Evolutionary conservation across 1,140 invertebrate genomes (phyloP).

Genomic region (Eubasilissa regina): DNA sequence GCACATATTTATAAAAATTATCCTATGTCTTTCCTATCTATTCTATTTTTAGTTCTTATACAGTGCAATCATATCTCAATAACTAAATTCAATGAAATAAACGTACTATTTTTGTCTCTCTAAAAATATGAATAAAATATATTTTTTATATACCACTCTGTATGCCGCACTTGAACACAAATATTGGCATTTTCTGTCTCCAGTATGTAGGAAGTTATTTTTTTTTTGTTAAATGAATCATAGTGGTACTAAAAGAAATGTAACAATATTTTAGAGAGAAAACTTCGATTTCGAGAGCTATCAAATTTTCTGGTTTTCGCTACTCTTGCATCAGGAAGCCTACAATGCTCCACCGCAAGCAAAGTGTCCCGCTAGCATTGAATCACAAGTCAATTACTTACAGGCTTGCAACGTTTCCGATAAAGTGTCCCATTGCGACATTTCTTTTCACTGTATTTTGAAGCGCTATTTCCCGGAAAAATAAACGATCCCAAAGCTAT

Average conservation of each 20-base stretch:
- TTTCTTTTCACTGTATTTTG: constrained; percentile 42
- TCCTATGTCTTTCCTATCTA: no score
- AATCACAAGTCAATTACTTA: constrained; percentile 52
- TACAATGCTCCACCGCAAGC: not conserved
- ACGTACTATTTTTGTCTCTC: no score
- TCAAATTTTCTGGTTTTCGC: not conserved
- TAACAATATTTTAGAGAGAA: not conserved
- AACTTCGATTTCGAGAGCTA: not conserved
- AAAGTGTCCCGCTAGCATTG: constrained; percentile 44
- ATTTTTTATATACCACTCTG: no score
- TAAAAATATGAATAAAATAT: no score
- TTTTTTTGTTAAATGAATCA: no score
- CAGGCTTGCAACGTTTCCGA: constrained; percentile 33
- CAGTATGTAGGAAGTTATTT: no score
- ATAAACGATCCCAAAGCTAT: constrained; percentile 17
- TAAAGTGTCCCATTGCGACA: constrained; percentile 27
- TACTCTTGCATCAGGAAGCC: not conserved
- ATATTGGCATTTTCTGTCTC: no score
- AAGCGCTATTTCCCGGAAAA: constrained; percentile 13
- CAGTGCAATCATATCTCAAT: no score
- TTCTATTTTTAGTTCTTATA: no score
- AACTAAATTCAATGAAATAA: no score
- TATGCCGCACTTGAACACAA: no score
- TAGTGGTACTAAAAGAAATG: not conserved
- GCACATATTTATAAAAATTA: no score